A percentile compares a stretch with the other conserved stretches of the same genome.
Evolutionary conservation across 2,797 vertebrate species (phyloP).

Genomic region (Acanthurus tractus): DNA sequence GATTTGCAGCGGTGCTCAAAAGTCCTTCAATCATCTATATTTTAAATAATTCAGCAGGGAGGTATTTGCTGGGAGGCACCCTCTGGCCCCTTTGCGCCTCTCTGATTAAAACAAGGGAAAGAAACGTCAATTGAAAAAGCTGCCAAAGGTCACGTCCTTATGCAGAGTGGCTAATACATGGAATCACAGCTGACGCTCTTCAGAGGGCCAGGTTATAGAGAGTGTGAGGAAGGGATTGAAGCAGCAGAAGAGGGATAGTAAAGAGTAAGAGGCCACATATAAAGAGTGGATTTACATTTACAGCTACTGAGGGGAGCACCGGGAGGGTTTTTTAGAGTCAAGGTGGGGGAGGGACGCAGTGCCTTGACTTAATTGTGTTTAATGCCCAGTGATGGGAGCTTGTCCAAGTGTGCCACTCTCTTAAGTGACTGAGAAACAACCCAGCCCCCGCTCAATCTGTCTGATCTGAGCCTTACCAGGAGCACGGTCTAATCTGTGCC

Average conservation of each 20-base stretch:
- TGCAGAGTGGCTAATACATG: constrained; percentile 37
- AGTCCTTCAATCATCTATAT: constrained; percentile 50
- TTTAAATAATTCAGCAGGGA: constrained; percentile 71
- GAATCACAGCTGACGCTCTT: constrained; percentile 29
- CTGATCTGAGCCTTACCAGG: constrained; percentile 51
- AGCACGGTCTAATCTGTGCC: constrained; percentile 57
- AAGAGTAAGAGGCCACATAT: constrained; percentile 55
- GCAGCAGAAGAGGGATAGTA: constrained; percentile 38
- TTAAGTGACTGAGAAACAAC: constrained; percentile 63
- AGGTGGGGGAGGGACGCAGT: constrained; percentile 60
- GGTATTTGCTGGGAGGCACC: constrained; percentile 44
- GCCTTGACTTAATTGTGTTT: constrained; percentile 73
- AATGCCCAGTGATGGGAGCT: constrained; percentile 70
- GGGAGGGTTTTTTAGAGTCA: constrained; percentile 51
- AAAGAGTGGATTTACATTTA: constrained; percentile 74
- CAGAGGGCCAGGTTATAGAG: constrained; percentile 44
- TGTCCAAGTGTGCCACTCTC: constrained; percentile 69
- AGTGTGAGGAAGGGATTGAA: constrained; percentile 34
- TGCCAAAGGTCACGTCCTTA: constrained; percentile 66
- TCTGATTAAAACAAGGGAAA: constrained; percentile 55
- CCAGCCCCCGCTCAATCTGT: constrained; percentile 57
- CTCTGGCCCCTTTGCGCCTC: constrained; percentile 30
- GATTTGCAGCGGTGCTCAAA: constrained; percentile 3
- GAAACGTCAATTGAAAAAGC: constrained; percentile 50
- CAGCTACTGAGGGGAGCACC: constrained; percentile 20